These are phyloP conservation scores for Yponomeuta evonymella DNA, from an alignment of 2,888 invertebrate genomes.

Conservation along the genomic window DNA sequence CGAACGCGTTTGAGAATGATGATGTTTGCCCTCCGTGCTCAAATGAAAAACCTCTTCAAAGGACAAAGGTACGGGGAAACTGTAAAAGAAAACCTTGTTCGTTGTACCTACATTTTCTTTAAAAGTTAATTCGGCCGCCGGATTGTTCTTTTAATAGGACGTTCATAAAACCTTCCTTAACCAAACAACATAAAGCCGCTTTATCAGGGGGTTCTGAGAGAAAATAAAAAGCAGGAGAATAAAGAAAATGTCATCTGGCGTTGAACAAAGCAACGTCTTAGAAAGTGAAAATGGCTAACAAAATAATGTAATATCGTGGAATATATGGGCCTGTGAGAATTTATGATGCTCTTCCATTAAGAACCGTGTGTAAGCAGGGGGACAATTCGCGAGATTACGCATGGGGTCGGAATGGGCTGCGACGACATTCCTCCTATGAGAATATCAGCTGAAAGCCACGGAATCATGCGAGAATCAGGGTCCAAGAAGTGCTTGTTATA, in stretches of 20 bases:
- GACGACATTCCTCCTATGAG: background rate
- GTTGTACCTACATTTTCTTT: background rate
- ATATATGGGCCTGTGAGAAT: constrained; percentile 22
- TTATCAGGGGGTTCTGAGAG: constrained; percentile 7
- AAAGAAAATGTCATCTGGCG: constrained; percentile 15
- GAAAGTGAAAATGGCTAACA: constrained; percentile 23
- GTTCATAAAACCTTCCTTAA: background rate
- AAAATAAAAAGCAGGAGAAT: constrained; percentile 5
- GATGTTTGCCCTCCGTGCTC: constrained; percentile 11
- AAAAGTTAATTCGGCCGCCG: background rate
- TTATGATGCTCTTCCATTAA: constrained; percentile 23
- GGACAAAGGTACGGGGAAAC: background rate
- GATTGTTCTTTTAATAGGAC: background rate
- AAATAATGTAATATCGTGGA: constrained; percentile 23
- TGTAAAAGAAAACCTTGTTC: background rate
- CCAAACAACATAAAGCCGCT: background rate
- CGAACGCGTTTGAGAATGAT: constrained; percentile 3
- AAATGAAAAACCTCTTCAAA: background rate
- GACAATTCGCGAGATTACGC: background rate
- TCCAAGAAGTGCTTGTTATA: constrained; percentile 33
- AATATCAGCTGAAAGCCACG: background rate
- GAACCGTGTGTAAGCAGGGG: constrained; percentile 19
- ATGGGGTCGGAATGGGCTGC: constrained; percentile 23
- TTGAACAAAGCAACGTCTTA: constrained; percentile 8
- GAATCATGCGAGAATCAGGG: background rate